phyloP scores from a whole-genome alignment of 1,140 invertebrate species.

The Aphelenchoides fujianensis region DNA sequence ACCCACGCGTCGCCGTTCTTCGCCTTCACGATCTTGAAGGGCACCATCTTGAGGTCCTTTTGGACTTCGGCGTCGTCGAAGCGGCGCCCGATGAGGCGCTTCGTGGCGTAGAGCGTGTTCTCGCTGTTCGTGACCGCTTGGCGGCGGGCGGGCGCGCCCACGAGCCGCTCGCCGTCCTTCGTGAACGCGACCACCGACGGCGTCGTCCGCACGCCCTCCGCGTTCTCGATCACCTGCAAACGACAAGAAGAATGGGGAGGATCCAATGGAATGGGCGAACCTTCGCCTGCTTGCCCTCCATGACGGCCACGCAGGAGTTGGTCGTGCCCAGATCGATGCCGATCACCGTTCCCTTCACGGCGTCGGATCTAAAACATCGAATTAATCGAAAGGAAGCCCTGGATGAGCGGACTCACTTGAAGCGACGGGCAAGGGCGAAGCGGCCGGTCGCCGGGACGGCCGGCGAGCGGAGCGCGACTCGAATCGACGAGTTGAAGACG shows the following conservation, averaged over 20 bases:
- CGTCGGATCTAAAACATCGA: slow-evolving; percentile 25
- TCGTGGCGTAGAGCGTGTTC: slow-evolving; percentile 98
- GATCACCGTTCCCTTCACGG: slow-evolving; percentile 77
- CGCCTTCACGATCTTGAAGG: slow-evolving; percentile 93
- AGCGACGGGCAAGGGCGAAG: background rate
- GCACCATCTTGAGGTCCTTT: slow-evolving; percentile 90
- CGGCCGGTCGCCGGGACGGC: background rate
- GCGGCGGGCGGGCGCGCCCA: slow-evolving; percentile 95
- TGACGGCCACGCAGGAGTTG: slow-evolving; percentile 92
- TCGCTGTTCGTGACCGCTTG: slow-evolving; percentile 97
- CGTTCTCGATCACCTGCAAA: slow-evolving; percentile 93
- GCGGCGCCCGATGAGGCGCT: slow-evolving; percentile 88
- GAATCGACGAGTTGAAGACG: background rate
- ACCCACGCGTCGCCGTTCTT: slow-evolving; percentile 99
- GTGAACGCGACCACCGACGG: slow-evolving; percentile 92
- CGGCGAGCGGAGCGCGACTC: background rate
- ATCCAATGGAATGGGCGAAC: slow-evolving; percentile 43
- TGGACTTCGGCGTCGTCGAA: slow-evolving; percentile 94
- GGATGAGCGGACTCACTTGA: slow-evolving; percentile 6
- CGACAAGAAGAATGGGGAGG: background rate
- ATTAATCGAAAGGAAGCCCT: background rate
- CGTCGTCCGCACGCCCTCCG: slow-evolving; percentile 87
- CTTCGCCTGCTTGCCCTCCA: slow-evolving; percentile 87
- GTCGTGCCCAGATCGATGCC: slow-evolving; percentile 96
- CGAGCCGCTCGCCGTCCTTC: slow-evolving; percentile 82